phyloP scores from a whole-genome alignment of 1,140 invertebrate species.

The Augochlora pura region DNA sequence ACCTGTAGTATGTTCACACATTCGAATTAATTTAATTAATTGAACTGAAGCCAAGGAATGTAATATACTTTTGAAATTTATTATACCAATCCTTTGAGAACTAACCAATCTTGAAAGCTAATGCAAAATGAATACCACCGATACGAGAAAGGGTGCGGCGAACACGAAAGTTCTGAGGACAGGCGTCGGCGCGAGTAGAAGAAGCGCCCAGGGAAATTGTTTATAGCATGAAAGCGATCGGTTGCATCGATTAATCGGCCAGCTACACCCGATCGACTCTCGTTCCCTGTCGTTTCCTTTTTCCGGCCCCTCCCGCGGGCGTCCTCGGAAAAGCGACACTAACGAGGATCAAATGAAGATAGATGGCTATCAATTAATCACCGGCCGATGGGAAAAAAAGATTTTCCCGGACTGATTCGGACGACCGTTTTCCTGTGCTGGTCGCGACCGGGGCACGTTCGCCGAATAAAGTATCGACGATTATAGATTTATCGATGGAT shows the following conservation, averaged over 20 bases:
- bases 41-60: too few species aligned
- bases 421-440: slow-evolving; percentile 6
- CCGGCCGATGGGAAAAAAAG: neutral
- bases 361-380: slow-evolving; percentile 53
- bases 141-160: too few species aligned
- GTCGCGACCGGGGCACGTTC: neutral
- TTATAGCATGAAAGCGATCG: slow-evolving; percentile 3
- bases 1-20: too few species aligned
- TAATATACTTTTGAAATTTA: too few species aligned
- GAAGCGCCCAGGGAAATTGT: neutral
- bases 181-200: too few species aligned
- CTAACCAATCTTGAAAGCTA: too few species aligned
- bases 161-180: too few species aligned
- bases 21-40: too few species aligned
- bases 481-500: neutral
- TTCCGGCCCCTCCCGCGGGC: neutral
- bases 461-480: slow-evolving; percentile 4
- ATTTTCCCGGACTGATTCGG: slow-evolving; percentile 31
- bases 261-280: slow-evolving; percentile 11
- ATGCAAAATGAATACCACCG: too few species aligned
- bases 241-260: slow-evolving; percentile 30
- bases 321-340: slow-evolving; percentile 30
- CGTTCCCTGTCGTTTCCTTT: slow-evolving; percentile 12
- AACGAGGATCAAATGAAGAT: slow-evolving; percentile 54
- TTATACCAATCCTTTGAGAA: too few species aligned